phyloP scores from a whole-genome alignment of 2,113 vertebrate genomes.

The Aegithalos caudatus region DNA sequence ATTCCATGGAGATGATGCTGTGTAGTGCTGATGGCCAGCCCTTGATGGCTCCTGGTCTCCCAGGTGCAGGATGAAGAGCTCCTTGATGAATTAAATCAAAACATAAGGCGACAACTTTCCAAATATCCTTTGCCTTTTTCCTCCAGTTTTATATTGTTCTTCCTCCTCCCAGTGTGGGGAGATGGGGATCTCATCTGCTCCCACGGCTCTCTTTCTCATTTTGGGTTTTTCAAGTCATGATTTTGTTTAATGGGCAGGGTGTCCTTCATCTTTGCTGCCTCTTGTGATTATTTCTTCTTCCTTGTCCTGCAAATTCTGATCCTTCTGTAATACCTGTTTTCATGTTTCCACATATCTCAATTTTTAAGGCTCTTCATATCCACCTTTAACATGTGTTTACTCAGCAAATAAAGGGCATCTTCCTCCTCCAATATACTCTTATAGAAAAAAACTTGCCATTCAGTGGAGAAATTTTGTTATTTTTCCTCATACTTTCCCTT shows the following conservation, averaged over 20 bases:
- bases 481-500: background rate
- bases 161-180: fast-evolving
- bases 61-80: background rate
- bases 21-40: background rate
- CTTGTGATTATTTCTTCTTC: background rate
- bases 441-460: background rate
- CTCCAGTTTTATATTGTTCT: background rate
- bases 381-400: background rate
- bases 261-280: background rate
- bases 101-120: background rate
- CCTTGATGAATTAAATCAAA: background rate
- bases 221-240: background rate
- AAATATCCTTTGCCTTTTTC: background rate
- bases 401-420: background rate
- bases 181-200: background rate
- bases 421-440: background rate
- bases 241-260: background rate
- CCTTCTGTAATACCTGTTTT: background rate
- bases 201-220: background rate
- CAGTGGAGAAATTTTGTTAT: background rate
- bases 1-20: background rate
- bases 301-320: background rate
- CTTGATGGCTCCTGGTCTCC: background rate
- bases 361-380: background rate
- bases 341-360: background rate